Conservation (phyloP, 2,888 invertebrate genomes). For the Drepana falcataria region DNA sequence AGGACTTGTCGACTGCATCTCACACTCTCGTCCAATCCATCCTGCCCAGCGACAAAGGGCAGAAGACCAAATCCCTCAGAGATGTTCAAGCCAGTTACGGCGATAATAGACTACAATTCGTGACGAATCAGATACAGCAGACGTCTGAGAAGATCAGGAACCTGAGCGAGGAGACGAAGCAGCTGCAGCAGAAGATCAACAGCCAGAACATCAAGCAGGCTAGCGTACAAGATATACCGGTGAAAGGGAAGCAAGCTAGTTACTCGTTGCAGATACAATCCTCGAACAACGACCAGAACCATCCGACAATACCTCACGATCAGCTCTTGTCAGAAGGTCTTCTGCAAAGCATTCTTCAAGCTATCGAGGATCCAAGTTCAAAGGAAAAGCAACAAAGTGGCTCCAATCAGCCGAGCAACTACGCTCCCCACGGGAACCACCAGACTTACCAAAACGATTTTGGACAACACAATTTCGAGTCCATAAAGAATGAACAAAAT, state of each 20-base stretch:
- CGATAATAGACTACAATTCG: conserved; percentile 45
- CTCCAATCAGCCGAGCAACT: too few relatives aligned
- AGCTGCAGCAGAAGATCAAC: conserved; percentile 60
- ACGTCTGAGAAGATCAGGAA: conserved; percentile 64
- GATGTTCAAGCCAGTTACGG: conserved; percentile 40
- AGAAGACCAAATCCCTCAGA: conserved; percentile 55
- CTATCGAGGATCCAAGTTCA: conserved; percentile 84
- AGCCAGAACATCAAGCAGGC: conserved; percentile 46
- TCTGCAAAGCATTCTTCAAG: conserved; percentile 88
- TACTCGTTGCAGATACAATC: conserved; percentile 89
- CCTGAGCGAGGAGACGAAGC: conserved; percentile 57
- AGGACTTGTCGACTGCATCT: conserved; percentile 51
- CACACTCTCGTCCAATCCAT: conserved; percentile 53
- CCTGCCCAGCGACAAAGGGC: conserved; percentile 39
- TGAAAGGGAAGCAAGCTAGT: conserved; percentile 79
- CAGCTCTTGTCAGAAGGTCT: conserved; percentile 88
- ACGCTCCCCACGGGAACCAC: background rate
- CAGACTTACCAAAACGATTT: background rate
- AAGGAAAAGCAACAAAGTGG: conserved; percentile 17
- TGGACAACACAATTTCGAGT: conserved; percentile 6
- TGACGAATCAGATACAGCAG: conserved; percentile 59
- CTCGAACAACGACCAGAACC: conserved; percentile 71
- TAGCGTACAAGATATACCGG: conserved; percentile 52
- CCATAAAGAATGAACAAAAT: background rate
- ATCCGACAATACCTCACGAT: conserved; percentile 81